Percentiles rank a stretch among this genome's conserved stretches.
Conservation (phyloP, 1,140 invertebrate genomes). For the Bradysia coprophila region DNA sequence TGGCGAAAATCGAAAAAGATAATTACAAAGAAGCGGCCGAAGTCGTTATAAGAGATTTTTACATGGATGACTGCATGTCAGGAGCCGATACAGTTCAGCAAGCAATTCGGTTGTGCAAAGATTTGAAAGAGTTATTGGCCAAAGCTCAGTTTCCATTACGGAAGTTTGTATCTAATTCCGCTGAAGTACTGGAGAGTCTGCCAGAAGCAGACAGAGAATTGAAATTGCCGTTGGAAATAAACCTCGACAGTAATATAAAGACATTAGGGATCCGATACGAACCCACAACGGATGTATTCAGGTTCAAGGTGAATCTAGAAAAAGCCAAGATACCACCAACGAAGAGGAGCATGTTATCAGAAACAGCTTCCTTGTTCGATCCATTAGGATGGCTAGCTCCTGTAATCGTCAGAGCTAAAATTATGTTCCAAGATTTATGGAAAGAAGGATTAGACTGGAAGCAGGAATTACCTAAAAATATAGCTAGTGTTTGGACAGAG, state of each 20-base stretch:
- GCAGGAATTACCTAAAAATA: slow-evolving; percentile 5
- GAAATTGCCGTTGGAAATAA: background rate
- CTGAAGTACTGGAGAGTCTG: background rate
- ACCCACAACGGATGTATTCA: background rate
- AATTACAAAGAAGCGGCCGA: slow-evolving; percentile 9
- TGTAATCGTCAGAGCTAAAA: slow-evolving; percentile 13
- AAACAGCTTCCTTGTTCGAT: slow-evolving; percentile 16
- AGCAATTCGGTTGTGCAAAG: too few relatives aligned
- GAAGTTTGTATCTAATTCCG: background rate
- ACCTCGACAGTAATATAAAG: background rate
- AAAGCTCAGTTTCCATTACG: background rate
- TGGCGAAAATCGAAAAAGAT: background rate
- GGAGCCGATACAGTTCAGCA: slow-evolving; percentile 12
- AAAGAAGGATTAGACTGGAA: slow-evolving; percentile 15
- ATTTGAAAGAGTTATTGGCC: too few relatives aligned
- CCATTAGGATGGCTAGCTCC: slow-evolving; percentile 21
- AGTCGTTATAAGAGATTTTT: slow-evolving; percentile 10
- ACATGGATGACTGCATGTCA: slow-evolving; percentile 22
- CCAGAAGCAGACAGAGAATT: background rate
- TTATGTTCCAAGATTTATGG: slow-evolving; percentile 22
- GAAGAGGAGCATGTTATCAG: slow-evolving; percentile 12
- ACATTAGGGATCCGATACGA: background rate
- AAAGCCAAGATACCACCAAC: too few relatives aligned
- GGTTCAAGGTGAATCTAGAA: background rate
- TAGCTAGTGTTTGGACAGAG: slow-evolving; percentile 6